Evolutionary conservation across 2,797 vertebrate species (phyloP).

Genomic region (Selene dorsalis): DNA sequence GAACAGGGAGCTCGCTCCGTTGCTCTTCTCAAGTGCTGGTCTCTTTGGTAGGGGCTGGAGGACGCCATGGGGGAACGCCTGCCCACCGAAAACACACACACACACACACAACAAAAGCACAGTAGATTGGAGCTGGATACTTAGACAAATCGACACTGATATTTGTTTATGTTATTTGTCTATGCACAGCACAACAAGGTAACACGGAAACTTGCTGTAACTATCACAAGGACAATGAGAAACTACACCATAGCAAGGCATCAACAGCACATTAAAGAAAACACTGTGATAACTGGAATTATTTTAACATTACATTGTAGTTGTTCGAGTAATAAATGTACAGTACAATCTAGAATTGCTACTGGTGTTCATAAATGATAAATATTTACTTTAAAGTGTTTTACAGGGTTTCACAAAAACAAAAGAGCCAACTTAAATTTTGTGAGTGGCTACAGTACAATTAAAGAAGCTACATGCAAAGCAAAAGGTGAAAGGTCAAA

Average conservation of each 20-base stretch:
- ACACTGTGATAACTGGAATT: conserved; percentile 39
- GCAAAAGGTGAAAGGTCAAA: conserved; percentile 99
- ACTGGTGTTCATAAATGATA: conserved; percentile 58
- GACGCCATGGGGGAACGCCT: conserved; percentile 96
- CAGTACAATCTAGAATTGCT: conserved; percentile 60
- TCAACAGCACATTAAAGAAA: conserved; percentile 64
- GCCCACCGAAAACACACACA: conserved; percentile 39
- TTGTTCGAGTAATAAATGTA: conserved; percentile 55
- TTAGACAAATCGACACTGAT: conserved; percentile 8
- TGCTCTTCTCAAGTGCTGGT: conserved; percentile 97
- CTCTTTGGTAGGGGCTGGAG: conserved; percentile 99
- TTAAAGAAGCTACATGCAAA: conserved; percentile 99
- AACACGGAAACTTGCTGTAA: conserved; percentile 73
- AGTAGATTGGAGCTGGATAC: conserved; percentile 53
- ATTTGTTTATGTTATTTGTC: conserved; percentile 59
- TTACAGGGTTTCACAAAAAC: conserved; percentile 80
- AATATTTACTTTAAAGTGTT: conserved; percentile 64
- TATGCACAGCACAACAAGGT: conserved; percentile 77
- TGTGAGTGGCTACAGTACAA: conserved; percentile 94
- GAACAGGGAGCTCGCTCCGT: conserved; percentile 92
- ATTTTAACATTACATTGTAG: conserved; percentile 69
- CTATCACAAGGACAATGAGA: conserved; percentile 78
- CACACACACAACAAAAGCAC: conserved; percentile 51
- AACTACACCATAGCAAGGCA: conserved; percentile 77
- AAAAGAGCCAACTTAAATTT: conserved; percentile 88